Conservation (phyloP, 2,113 vertebrate species). For the Odocoileus virginianus region DNA sequence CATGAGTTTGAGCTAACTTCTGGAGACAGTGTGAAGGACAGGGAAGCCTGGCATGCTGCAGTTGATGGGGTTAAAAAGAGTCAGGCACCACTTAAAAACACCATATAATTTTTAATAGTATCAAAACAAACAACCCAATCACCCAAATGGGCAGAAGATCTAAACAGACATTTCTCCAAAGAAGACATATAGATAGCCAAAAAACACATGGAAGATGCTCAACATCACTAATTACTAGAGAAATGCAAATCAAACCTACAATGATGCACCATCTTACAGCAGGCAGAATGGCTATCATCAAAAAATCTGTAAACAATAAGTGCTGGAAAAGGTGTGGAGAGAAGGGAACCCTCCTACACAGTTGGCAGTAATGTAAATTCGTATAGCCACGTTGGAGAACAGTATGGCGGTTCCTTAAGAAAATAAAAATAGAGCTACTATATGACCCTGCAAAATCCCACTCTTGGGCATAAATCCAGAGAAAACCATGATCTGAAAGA, state of each 20-base stretch:
- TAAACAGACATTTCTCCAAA: background rate
- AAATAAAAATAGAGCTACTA: background rate
- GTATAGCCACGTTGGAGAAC: background rate
- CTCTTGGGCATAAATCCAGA: background rate
- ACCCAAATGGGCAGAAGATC: background rate
- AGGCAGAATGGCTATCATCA: background rate
- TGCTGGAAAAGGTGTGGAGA: background rate
- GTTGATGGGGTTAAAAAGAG: background rate
- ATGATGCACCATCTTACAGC: background rate
- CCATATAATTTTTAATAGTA: background rate
- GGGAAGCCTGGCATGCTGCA: background rate
- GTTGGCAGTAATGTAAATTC: background rate
- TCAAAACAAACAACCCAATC: background rate
- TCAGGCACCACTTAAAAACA: background rate
- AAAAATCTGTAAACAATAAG: background rate
- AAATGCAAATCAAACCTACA: background rate
- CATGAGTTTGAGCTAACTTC: background rate
- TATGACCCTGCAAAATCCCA: background rate
- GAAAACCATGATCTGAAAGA: background rate
- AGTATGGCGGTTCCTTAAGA: background rate
- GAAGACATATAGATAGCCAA: background rate
- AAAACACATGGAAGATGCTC: background rate
- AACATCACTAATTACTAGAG: background rate
- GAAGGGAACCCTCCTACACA: background rate
- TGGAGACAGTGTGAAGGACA: background rate